Base-by-base conservation (phyloP, 2,888 invertebrate species). In the Drosophila nr. fundita region DNA sequence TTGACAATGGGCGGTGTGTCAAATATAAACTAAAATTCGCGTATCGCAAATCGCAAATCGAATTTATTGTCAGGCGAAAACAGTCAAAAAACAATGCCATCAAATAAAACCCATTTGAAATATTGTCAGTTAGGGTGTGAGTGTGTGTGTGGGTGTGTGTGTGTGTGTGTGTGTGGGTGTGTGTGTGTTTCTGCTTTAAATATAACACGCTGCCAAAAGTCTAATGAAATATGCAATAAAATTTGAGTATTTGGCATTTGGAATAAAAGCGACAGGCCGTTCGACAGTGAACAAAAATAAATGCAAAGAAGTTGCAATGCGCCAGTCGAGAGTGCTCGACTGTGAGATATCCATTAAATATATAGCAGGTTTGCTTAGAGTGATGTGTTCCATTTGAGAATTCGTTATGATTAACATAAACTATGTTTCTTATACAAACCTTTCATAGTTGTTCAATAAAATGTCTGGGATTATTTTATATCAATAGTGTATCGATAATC, bases 141-240 rank as follows among this genome's bases (percentile, higher is more conserved):
- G 29, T 32, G 50, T 24, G 34, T 29, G 24, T 29, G 36, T 21
- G 34, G 32, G 32, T 58, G 45, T 49, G 53, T 62, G 58, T 60
- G n/a, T 45, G 24, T 29, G 55, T 40, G n/a, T n/a, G 36, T 21
- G 34, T 36, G 32, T 58, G 45, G 45, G 53, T 62, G 58, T 60
- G n/a, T 45, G 30, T 32, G 10, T 32, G 32, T 71, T 55, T 78
- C 75, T 81, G 76, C 83, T 71, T 86, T 73, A 73, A 79, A 79
- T 68, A 86, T 79, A 76, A 81, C 80, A 80, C 64, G 68, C 78
- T 76, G 71, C 49, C 80, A 79, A 83, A 84, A 90, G 72, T 88
- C 82, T 86, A 90, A 90, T 88, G 90, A 90, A 90, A 87, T 87
- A 89, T 89, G 89, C 87, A 90, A 89, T 90, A 88, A 90, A 86